phyloP scores from a whole-genome alignment of 2,888 invertebrate genomes.

The Drosophila subquinaria region DNA sequence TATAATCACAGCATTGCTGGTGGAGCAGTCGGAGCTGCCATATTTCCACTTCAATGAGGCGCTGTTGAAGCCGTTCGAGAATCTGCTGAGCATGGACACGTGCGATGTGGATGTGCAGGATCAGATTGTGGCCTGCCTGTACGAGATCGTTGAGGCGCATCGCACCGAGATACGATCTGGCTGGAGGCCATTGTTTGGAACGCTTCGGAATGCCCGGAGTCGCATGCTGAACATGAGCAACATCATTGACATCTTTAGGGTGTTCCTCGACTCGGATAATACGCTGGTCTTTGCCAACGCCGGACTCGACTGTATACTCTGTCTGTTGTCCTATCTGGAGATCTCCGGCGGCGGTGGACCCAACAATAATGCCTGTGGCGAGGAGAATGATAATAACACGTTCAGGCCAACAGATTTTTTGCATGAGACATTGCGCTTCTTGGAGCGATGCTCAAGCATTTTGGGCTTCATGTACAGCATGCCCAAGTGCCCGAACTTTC shows the following conservation, averaged over 20 bases:
- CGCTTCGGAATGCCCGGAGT: slow-evolving; percentile 93
- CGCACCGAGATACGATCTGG: slow-evolving; percentile 97
- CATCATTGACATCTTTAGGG: slow-evolving; percentile 96
- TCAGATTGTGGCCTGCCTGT: slow-evolving; percentile 96
- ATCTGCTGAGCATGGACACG: slow-evolving; percentile 95
- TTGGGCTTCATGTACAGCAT: slow-evolving; percentile 96
- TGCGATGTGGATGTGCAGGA: slow-evolving; percentile 95
- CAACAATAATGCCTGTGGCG: slow-evolving; percentile 86
- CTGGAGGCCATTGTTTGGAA: slow-evolving; percentile 98
- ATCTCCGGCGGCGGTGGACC: slow-evolving; percentile 88
- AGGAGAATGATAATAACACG: slow-evolving; percentile 86
- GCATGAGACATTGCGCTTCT: slow-evolving; percentile 92
- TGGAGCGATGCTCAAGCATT: slow-evolving; percentile 94
- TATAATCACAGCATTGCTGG: slow-evolving; percentile 93
- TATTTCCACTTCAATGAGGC: slow-evolving; percentile 99
- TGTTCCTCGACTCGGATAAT: slow-evolving; percentile 96
- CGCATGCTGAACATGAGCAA: slow-evolving; percentile 88
- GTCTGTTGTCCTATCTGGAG: slow-evolving; percentile 90
- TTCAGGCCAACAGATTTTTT: slow-evolving; percentile 86
- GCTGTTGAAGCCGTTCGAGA: slow-evolving; percentile 97
- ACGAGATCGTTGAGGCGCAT: slow-evolving; percentile 98
- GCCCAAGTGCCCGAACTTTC: slow-evolving; percentile 97
- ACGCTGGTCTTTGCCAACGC: slow-evolving; percentile 97
- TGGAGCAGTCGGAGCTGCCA: slow-evolving; percentile 94
- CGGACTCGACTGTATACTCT: slow-evolving; percentile 96